phyloP scores from a whole-genome alignment of 2,888 invertebrate species.

The Molanna angustata region DNA sequence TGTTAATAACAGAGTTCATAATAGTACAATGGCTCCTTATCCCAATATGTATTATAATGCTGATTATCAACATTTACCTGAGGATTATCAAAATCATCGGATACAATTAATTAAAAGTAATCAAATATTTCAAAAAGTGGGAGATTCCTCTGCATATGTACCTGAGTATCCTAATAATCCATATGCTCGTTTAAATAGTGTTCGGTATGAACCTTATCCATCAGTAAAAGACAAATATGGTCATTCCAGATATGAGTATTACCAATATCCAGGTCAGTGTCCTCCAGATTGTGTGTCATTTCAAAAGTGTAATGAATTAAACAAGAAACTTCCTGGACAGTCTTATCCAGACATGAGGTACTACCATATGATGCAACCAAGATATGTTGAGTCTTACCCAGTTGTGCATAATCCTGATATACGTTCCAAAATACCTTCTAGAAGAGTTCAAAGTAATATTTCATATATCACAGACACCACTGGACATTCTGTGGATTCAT shows the following conservation, averaged over 20 bases:
- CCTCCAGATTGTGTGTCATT: constrained; percentile 7
- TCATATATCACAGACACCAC: constrained; percentile 9
- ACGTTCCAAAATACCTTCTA: constrained; percentile 12
- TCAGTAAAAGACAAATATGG: constrained; percentile 46
- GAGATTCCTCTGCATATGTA: constrained; percentile 15
- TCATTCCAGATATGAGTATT: constrained; percentile 43
- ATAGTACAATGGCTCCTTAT: no score
- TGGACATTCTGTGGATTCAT: constrained; percentile 15
- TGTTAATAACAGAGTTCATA: no score
- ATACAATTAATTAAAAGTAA: constrained; percentile 17
- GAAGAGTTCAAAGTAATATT: constrained; percentile 16
- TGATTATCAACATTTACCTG: constrained; percentile 8
- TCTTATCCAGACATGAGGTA: constrained; percentile 14
- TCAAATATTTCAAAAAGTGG: constrained; percentile 19
- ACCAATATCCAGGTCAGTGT: constrained; percentile 20
- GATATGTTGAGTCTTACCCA: constrained; percentile 16
- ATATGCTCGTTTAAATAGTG: constrained; percentile 13
- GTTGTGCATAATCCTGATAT: constrained; percentile 6
- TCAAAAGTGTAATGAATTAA: constrained; percentile 16
- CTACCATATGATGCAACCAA: constrained; percentile 18
- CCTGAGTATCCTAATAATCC: constrained; percentile 13
- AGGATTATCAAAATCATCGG: constrained; percentile 17
- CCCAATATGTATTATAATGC: no score
- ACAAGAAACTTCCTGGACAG: neutral
- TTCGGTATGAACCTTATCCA: constrained; percentile 50